Conservation (phyloP, 2,888 invertebrate species). For the Adelphocoris suturalis region DNA sequence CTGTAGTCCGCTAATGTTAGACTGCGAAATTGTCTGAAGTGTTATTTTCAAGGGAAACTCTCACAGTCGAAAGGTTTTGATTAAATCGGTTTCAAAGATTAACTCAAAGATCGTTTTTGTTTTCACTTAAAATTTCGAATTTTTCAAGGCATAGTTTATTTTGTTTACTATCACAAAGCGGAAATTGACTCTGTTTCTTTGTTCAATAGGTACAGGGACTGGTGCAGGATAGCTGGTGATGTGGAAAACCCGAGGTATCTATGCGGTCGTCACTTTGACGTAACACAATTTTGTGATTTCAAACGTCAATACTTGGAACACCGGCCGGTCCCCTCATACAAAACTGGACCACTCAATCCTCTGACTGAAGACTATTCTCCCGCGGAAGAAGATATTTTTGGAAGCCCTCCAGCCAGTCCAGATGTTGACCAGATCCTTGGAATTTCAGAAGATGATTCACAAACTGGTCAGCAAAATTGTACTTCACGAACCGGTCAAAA, state of each 20-base stretch:
- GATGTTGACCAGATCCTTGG: not conserved
- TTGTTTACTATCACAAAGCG: not conserved
- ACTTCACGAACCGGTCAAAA: not conserved
- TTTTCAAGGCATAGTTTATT: not conserved
- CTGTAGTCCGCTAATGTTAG: no score
- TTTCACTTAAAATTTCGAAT: no score
- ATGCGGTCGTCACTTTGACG: slow-evolving; percentile 28
- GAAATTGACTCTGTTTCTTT: not conserved
- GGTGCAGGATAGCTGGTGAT: slow-evolving; percentile 6
- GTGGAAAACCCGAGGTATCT: slow-evolving; percentile 1
- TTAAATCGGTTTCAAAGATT: no score
- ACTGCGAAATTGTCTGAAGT: no score
- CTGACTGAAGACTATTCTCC: slow-evolving; percentile 19
- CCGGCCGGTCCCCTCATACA: not conserved
- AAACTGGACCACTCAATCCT: slow-evolving; percentile 35
- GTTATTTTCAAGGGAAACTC: no score
- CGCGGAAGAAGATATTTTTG: not conserved
- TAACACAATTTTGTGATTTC: not conserved
- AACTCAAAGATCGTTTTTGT: no score
- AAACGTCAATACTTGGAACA: not conserved
- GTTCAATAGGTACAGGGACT: slow-evolving; percentile 23
- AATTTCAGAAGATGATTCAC: not conserved
- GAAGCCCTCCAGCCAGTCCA: not conserved
- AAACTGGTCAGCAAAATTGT: not conserved
- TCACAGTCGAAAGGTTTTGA: no score